Conservation (phyloP, 2,888 invertebrate genomes). For the Stenoptilia bipunctidactyla region DNA sequence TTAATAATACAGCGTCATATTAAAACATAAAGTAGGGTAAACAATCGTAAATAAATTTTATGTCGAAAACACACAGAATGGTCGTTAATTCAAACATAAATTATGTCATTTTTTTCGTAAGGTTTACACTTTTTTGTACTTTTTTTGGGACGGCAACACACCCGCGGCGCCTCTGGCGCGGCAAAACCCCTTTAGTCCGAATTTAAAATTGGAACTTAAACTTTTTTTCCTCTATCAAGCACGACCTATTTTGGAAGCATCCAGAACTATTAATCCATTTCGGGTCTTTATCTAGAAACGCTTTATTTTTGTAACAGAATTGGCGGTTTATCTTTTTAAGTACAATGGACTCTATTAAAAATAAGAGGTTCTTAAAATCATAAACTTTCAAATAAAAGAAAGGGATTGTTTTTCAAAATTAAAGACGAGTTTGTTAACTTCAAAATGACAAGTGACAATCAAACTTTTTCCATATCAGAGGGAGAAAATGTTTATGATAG, state of each 20-base stretch:
- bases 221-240: constrained; percentile 21
- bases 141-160: constrained; percentile 46
- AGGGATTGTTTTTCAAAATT: too few relatives aligned
- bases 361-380: too few relatives aligned
- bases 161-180: constrained; percentile 40
- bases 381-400: too few relatives aligned
- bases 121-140: constrained; percentile 59
- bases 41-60: constrained; percentile 70
- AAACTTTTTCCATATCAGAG: too few relatives aligned
- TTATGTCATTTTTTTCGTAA: constrained; percentile 59
- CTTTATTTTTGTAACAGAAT: constrained; percentile 28
- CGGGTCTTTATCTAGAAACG: constrained; percentile 45
- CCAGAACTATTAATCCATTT: constrained; percentile 46
- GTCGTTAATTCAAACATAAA: constrained; percentile 60
- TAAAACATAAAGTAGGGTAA: constrained; percentile 69
- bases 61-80: constrained; percentile 57
- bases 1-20: constrained; percentile 55
- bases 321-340: too few relatives aligned
- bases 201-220: constrained; percentile 17
- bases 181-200: constrained; percentile 51
- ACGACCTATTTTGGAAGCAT: too few relatives aligned
- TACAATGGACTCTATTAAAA: too few relatives aligned
- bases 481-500: too few relatives aligned
- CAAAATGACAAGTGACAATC: too few relatives aligned
- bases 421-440: too few relatives aligned